A percentile compares a stretch with the other conserved stretches of the same genome.
Evolutionary conservation across 2,113 vertebrate species (phyloP).

Genomic region (Phoxinus phoxinus): DNA sequence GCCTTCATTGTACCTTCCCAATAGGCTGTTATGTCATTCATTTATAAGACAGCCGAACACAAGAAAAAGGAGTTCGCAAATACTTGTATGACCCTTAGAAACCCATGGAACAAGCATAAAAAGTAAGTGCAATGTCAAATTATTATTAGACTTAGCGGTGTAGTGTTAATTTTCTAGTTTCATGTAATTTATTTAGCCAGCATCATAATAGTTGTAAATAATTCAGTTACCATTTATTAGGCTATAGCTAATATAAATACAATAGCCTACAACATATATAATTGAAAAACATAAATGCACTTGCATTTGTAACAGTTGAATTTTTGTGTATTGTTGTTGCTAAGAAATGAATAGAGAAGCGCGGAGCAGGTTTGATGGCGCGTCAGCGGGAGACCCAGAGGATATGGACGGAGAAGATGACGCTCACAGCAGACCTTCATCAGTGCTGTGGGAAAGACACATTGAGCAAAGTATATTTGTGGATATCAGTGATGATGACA

Average conservation of each 20-base stretch:
- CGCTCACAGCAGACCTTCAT: slow-evolving; percentile 36
- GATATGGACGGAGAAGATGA: slow-evolving; percentile 61
- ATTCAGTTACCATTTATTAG: background rate
- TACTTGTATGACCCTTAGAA: background rate
- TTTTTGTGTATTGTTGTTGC: slow-evolving; percentile 63
- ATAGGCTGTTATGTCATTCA: background rate
- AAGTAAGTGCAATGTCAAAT: slow-evolving; percentile 14
- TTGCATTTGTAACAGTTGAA: slow-evolving; percentile 60
- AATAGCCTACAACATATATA: background rate
- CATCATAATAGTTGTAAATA: background rate
- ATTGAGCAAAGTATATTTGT: slow-evolving; percentile 77
- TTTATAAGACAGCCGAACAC: background rate
- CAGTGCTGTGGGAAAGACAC: slow-evolving; percentile 74
- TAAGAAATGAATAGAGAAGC: slow-evolving; percentile 61
- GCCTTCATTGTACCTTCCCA: background rate
- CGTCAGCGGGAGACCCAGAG: slow-evolving; percentile 63
- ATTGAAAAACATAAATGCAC: background rate
- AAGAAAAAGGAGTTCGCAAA: background rate
- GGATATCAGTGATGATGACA: slow-evolving; percentile 77
- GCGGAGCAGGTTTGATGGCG: background rate
- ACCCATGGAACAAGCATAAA: background rate
- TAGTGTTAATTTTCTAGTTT: background rate
- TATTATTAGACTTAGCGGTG: background rate
- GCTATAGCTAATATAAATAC: background rate
- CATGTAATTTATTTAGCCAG: background rate